Base-by-base conservation (phyloP, 2,888 invertebrate species). In the Drosophila engyochracea region DNA sequence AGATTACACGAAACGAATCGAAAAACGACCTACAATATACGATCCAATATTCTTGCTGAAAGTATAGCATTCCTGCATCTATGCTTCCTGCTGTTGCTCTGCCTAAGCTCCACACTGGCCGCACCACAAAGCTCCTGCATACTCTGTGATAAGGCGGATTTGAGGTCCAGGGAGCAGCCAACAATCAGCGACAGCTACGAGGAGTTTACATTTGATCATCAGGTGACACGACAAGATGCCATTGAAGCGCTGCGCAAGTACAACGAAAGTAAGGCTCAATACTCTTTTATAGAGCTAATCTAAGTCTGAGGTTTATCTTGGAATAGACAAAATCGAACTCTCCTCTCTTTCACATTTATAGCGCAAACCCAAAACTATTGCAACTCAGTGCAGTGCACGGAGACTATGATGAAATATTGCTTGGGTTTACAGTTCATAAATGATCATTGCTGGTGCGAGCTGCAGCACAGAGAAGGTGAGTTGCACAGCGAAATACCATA, bases 371-470 rank as follows among this genome's bases (percentile, higher is more conserved):
- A 86, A 57, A 88, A 84, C 62, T 90, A 89, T 62, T 93, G 93
- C 79, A 90, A 85, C 55, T 83, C 89, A 5, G 83, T 91, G 14
- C 62, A 84, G 22, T 93, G 93, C 72, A 85, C 88, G 19, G 52
- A 85, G 30, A 84, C 86, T 41, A 87, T 91, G 30, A 80, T 89
- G 77, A 91, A 91, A 74, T 93, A 93, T 77, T 93, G 93, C 71
- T 75, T 91, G 22, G 91, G 93, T 53, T 74, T 88, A 28, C 91
- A 93, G 75, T 93, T 93, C 69, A 85, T 94, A 25, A 93, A 93
- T 62, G 93, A 93, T 87, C 93, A 93, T 78, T 93, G 93, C 74
- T 93, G 92, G 91, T 93, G 93, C 76, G 94, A 93, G 74, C 85
- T 92, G 78, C 91, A 92, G 33, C 93, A 93, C 70, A 80, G 85